Evolutionary conservation across 2,888 invertebrate species (phyloP).

Genomic region (Phyllotreta cruciferae): DNA sequence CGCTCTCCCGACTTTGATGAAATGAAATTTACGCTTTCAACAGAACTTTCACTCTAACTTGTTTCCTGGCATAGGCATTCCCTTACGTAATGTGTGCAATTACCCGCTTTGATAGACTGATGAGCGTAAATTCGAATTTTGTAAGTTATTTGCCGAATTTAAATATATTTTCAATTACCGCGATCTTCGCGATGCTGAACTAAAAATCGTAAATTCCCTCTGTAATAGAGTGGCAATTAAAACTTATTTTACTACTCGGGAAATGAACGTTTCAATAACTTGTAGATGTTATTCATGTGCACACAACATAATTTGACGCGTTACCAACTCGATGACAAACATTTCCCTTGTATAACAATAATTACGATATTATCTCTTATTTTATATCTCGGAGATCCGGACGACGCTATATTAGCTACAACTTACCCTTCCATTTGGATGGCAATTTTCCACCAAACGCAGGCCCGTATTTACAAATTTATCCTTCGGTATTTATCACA

Average conservation of each 20-base stretch:
- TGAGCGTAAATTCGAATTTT: too few relatives aligned
- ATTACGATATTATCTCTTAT: slow-evolving; percentile 19
- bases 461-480: slow-evolving; percentile 7
- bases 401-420: slow-evolving; percentile 20
- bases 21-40: slow-evolving; percentile 9
- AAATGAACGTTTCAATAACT: background rate
- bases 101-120: too few relatives aligned
- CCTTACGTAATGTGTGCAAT: background rate
- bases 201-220: too few relatives aligned
- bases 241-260: background rate
- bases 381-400: slow-evolving; percentile 16
- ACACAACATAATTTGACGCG: slow-evolving; percentile 15
- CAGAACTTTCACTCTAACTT: slow-evolving; percentile 1
- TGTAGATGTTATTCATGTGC: slow-evolving; percentile 11
- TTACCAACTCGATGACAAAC: slow-evolving; percentile 23
- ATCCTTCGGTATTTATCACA: background rate
- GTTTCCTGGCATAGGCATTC: background rate
- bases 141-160: too few relatives aligned
- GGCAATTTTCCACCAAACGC: background rate
- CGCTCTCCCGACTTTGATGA: slow-evolving; percentile 12
- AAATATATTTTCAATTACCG: too few relatives aligned
- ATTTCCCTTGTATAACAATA: slow-evolving; percentile 20
- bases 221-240: background rate
- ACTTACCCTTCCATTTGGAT: slow-evolving; percentile 23
- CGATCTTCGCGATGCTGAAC: too few relatives aligned